phyloP scores from a whole-genome alignment of 2,797 vertebrate species.

The Bufotes viridis region DNA sequence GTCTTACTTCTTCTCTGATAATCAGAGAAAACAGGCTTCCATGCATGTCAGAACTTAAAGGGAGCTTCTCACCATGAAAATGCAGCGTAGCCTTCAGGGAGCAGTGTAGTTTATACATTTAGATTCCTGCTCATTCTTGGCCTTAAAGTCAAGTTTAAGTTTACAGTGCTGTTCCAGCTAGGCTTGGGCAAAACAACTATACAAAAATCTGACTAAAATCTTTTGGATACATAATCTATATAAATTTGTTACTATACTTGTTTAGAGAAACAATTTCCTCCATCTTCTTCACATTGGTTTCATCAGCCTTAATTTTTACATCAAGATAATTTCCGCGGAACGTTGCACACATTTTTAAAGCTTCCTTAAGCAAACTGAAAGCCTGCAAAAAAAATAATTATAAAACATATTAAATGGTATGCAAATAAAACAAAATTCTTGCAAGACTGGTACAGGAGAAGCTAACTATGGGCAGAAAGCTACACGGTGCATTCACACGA shows the following conservation, averaged over 20 bases:
- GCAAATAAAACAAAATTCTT: neutral
- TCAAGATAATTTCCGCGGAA: slow-evolving; percentile 60
- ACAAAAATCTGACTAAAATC: neutral
- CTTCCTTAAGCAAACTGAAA: slow-evolving; percentile 42
- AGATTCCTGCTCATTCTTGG: too few species aligned
- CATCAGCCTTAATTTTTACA: slow-evolving; percentile 58
- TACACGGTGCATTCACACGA: too few species aligned
- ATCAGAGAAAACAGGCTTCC: neutral
- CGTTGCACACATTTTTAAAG: slow-evolving; percentile 56
- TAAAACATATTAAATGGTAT: neutral
- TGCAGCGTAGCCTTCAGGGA: too few species aligned
- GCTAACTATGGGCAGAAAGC: too few species aligned
- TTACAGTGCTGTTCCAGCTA: neutral
- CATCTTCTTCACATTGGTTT: slow-evolving; percentile 45
- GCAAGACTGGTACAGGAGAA: too few species aligned
- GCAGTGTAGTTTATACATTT: too few species aligned
- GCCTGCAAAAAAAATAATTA: slow-evolving; percentile 29
- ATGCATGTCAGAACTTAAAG: neutral
- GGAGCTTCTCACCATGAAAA: too few species aligned
- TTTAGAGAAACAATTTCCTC: slow-evolving; percentile 33
- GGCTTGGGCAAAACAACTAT: neutral
- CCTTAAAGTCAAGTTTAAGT: too few species aligned
- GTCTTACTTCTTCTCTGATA: neutral
- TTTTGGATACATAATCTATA: neutral
- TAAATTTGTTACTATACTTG: slow-evolving; percentile 25